Evolutionary conservation across 1,140 invertebrate genomes (phyloP).

Genomic region (Armadillidium nasatum): DNA sequence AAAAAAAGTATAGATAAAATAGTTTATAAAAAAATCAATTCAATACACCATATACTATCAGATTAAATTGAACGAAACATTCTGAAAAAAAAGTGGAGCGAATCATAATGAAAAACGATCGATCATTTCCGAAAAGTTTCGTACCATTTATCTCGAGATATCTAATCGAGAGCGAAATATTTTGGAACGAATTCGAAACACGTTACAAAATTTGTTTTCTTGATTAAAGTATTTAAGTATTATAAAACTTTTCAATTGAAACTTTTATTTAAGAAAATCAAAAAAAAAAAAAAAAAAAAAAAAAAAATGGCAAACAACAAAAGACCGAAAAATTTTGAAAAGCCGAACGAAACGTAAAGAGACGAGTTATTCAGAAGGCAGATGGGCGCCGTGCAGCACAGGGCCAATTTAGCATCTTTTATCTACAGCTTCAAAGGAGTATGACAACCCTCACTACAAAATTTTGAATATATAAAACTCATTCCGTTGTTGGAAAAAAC

Average conservation of each 20-base stretch:
- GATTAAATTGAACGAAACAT: constrained; percentile 4
- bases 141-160: not conserved
- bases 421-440: not conserved
- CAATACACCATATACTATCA: not conserved
- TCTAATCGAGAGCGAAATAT: not conserved
- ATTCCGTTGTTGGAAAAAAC: too few species aligned
- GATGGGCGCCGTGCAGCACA: not conserved
- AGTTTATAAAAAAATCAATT: constrained; percentile 5
- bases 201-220: not conserved
- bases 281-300: not conserved
- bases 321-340: not conserved
- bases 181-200: not conserved
- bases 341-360: not conserved
- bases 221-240: not conserved
- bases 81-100: not conserved
- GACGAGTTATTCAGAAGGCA: not conserved
- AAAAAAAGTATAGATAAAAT: too few species aligned
- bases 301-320: not conserved
- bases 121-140: not conserved
- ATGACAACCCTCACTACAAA: not conserved
- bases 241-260: not conserved
- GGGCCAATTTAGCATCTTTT: not conserved
- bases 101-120: not conserved
- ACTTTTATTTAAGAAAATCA: not conserved
- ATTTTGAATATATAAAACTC: too few species aligned